Evolutionary conservation across 2,888 invertebrate species (phyloP), one percentile per base, ranked within the genome.

Genomic region (Escarpia spicata): DNA sequence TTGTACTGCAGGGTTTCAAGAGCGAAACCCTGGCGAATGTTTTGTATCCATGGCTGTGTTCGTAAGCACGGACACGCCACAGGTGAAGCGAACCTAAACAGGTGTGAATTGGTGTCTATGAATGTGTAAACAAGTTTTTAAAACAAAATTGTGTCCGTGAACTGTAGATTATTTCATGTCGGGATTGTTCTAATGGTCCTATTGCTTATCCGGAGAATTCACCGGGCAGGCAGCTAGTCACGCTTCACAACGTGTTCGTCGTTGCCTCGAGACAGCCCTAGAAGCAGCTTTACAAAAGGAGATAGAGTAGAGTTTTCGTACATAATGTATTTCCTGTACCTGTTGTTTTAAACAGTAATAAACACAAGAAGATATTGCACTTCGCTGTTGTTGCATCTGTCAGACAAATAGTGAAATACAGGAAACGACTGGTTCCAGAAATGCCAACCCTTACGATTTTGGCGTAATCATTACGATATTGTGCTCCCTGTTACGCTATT

Each of bases 321-420:
- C 75, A 75, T 75, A 75, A 75, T 75, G 75, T 75, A 75, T 75
- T 75, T 26, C 75, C 75, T 75, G 75, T 75, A 75, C n/a, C 75
- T 75, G 75, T 75, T 75, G 75, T 75, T 75, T 75, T 75, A 75
- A 75, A 75, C 75, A 75, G 75, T 75, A 75, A 75, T 75, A 75
- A 75, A 75, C 75, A 75, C 26, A 75, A 75, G 19, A 75, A 75
- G 19, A 75, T 75, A 75, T 75, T 75, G 75, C 75, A n/a, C 19
- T 75, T 19, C 19, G 75, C 19, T 26, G 75, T 75, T 75, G 75
- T 75, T 75, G 75, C 52, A 9, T 52, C 9, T 52, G 52, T 52
- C 52, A 52, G 8, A 52, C 8, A 8, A 9, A 52, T 2, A 37
- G 37, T 37, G 37, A 37, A 37, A 37, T 37, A 37, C 37, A 37